Evolutionary conservation across 2,113 vertebrate species (phyloP).

Genomic region (Varanus salvator): DNA sequence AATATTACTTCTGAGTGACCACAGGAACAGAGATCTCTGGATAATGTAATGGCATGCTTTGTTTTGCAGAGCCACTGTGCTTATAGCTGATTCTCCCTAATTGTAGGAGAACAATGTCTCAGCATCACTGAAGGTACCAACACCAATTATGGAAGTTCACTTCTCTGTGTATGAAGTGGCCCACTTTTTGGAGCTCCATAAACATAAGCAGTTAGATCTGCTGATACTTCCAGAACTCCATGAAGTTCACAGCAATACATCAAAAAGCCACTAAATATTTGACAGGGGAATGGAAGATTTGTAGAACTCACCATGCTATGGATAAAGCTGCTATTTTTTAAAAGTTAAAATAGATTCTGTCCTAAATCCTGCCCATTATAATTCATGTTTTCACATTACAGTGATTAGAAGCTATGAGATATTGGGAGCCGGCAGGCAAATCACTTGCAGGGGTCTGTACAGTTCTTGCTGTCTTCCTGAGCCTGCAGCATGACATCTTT

Average conservation of each 20-base stretch:
- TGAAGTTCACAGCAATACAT: not conserved
- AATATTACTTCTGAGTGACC: not conserved
- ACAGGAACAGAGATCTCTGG: not conserved
- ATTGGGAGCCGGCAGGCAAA: not conserved
- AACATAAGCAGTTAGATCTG: not conserved
- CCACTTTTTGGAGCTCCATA: not conserved
- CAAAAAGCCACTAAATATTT: not conserved
- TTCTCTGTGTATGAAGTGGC: not conserved
- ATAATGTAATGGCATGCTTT: not conserved
- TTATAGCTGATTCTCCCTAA: not conserved
- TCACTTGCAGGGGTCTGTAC: not conserved
- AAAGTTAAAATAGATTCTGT: not conserved
- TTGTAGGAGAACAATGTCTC: not conserved
- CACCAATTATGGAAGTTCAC: not conserved
- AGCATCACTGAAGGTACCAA: not conserved
- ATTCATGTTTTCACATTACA: not conserved
- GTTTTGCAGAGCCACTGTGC: not conserved
- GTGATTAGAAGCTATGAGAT: not conserved
- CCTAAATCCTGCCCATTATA: not conserved
- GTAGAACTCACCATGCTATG: not conserved
- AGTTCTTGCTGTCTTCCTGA: not conserved
- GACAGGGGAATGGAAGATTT: not conserved
- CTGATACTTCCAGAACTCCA: not conserved
- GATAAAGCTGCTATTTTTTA: not conserved
- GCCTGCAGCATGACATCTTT: not conserved